Evolutionary conservation across 2,113 vertebrate species (phyloP), one percentile per base, ranked within the genome.

Genomic region (Oophaga pumilio): DNA sequence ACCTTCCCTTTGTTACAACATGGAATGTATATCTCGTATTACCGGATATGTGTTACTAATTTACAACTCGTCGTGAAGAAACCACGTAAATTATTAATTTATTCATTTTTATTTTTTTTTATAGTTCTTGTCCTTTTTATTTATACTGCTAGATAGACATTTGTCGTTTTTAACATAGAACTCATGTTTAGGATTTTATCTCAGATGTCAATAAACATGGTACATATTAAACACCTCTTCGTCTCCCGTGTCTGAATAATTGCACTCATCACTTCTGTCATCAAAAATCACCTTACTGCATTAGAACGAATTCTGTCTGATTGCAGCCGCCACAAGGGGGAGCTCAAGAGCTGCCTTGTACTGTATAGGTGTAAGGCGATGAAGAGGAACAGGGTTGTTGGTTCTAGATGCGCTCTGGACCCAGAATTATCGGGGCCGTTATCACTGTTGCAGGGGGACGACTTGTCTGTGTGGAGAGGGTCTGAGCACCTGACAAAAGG

Each of bases 21-120:
- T 60, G 52, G 85, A 81, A 82, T 82, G 85, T 87, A 81, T 59
- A 87, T 50, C 77, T 49, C 68, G 78, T 87, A 87, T 80, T 87
- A 87, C 81, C 85, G 50, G 66, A 79, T 81, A 15, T 68, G 85
- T 86, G 85, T 87, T 60, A 71, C 88, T 93, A 95, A 92, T 94
- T 96, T 94, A 80, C 93, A 93, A 94, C 92, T 95, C 91, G 90
- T 92, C 95, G 93, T 96, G 93, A 94, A 95, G 95, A 96, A 96
- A 96, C 97, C 94, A 95, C 93, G 96, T 98, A 98, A 99, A 95
- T 98, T 98, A 98, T 97, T 99, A 97, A 99, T 98, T 98, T 98
- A 98, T 99, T 95, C 89, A 8, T 66, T 24, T 76, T 73, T 43
- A 9, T 33, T 66, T 93, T 82, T 92, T 91, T 93, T 93, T 93